These are phyloP conservation scores for Chrysomela aeneicollis DNA, from an alignment of 2,888 invertebrate species.

Conservation along the genomic window DNA sequence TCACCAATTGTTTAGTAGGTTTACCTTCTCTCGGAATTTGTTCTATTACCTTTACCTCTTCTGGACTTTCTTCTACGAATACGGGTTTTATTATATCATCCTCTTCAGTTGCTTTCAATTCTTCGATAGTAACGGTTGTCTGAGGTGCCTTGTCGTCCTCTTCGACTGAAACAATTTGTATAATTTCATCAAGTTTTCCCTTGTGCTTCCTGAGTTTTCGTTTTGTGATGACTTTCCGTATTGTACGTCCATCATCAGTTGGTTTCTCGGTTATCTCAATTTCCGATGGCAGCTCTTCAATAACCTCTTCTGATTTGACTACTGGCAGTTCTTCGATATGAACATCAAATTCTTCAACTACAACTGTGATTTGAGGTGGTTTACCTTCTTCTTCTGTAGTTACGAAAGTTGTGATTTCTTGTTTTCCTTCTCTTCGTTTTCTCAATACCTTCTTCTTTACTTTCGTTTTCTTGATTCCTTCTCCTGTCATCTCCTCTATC, in stretches of 20 bases:
- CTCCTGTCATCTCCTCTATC: slow-evolving; percentile 53
- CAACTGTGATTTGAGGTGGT: slow-evolving; percentile 56
- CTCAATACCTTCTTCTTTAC: slow-evolving; percentile 56
- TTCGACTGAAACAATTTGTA: slow-evolving; percentile 62
- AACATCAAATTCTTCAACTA: slow-evolving; percentile 55
- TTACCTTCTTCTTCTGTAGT: slow-evolving; percentile 51
- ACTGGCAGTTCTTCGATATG: slow-evolving; percentile 42
- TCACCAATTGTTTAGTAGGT: slow-evolving; percentile 47
- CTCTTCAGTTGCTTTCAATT: slow-evolving; percentile 30
- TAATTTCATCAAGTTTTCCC: slow-evolving; percentile 54
- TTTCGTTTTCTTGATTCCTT: slow-evolving; percentile 42
- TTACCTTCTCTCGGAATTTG: slow-evolving; percentile 51
- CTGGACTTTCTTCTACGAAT: slow-evolving; percentile 49
- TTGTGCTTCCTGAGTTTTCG: slow-evolving; percentile 50
- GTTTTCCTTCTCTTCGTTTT: slow-evolving; percentile 54
- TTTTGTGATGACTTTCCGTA: slow-evolving; percentile 48
- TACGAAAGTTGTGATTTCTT: slow-evolving; percentile 53
- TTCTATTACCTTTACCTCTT: slow-evolving; percentile 51
- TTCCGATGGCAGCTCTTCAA: slow-evolving; percentile 42
- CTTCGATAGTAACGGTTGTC: slow-evolving; percentile 56
- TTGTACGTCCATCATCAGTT: slow-evolving; percentile 47
- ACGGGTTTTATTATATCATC: slow-evolving; percentile 32
- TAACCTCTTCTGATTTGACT: slow-evolving; percentile 56
- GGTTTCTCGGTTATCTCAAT: slow-evolving; percentile 38
- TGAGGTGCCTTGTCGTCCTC: slow-evolving; percentile 62